phyloP scores from a whole-genome alignment of 1,140 invertebrate genomes.

The Drosophila nannoptera region DNA sequence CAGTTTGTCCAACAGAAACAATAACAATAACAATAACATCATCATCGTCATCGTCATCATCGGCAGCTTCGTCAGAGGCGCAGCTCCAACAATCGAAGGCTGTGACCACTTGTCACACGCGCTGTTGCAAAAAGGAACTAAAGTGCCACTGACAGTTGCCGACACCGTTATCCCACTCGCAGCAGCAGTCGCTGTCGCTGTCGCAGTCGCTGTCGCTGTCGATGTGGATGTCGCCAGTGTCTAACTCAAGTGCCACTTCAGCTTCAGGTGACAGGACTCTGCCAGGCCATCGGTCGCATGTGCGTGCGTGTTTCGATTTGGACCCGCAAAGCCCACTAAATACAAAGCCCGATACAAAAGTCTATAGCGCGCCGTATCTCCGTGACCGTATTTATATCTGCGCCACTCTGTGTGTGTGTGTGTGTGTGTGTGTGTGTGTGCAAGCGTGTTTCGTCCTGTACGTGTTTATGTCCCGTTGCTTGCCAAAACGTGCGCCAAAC shows the following conservation, averaged over 20 bases:
- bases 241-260: constrained; percentile 44
- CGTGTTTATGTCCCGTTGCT: constrained; percentile 51
- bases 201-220: constrained; percentile 12
- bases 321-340: constrained; percentile 22
- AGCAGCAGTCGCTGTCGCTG: constrained; percentile 14
- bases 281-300: constrained; percentile 31
- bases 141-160: constrained; percentile 68
- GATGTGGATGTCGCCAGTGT: constrained; percentile 10
- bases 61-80: constrained; percentile 20
- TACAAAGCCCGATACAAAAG: constrained; percentile 59
- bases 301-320: constrained; percentile 68
- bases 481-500: constrained; percentile 53
- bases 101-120: constrained; percentile 68
- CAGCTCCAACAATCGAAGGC: constrained; percentile 48
- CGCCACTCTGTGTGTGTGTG: constrained; percentile 16
- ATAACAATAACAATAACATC: constrained; percentile 26
- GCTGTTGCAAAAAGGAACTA: constrained; percentile 30
- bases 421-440: constrained; percentile 17
- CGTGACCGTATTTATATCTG: constrained; percentile 11
- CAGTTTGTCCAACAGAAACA: constrained; percentile 26
- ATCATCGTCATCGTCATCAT: not conserved
- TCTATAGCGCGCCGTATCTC: constrained; percentile 49
- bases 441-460: constrained; percentile 47
- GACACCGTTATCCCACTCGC: constrained; percentile 14
- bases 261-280: constrained; percentile 27